A percentile compares a stretch with the other conserved stretches of the same genome.
These are phyloP conservation scores for Cricetomys ansorgei DNA, from an alignment of 2,113 vertebrate genomes.

Conservation along the genomic window DNA sequence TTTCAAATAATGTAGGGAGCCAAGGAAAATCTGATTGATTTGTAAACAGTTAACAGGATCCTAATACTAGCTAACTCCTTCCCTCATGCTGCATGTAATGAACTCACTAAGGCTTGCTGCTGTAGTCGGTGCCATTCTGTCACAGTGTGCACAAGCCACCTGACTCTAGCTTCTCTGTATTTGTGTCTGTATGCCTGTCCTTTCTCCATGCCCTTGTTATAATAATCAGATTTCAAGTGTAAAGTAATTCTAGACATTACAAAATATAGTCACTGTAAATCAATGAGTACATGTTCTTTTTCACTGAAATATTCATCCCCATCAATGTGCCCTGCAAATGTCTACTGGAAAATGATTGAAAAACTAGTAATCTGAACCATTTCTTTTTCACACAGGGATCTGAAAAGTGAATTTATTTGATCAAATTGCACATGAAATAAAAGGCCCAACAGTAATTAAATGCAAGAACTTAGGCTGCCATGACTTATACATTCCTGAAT, in stretches of 20 bases:
- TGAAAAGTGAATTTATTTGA: constrained; percentile 33
- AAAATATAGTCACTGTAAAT: neutral
- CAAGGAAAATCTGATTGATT: neutral
- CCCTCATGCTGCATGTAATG: neutral
- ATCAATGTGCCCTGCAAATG: neutral
- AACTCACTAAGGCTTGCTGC: neutral
- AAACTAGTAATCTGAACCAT: constrained; percentile 28
- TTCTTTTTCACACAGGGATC: neutral
- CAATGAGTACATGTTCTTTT: neutral
- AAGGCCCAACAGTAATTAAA: neutral
- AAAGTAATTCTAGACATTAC: neutral
- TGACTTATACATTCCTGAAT: neutral
- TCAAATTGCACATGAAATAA: neutral
- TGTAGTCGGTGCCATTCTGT: neutral
- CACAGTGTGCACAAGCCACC: neutral
- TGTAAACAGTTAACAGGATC: neutral
- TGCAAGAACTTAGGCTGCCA: neutral
- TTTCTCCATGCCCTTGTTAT: neutral
- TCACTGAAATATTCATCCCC: neutral
- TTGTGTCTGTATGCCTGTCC: neutral
- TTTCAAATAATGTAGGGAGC: neutral
- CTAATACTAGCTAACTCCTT: neutral
- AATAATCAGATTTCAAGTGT: neutral
- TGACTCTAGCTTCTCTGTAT: neutral
- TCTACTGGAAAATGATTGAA: neutral